A percentile compares a stretch with the other conserved stretches of the same genome.
These are phyloP conservation scores for Eupithecia inturbata DNA, from an alignment of 2,888 invertebrate genomes.

Conservation along the genomic window DNA sequence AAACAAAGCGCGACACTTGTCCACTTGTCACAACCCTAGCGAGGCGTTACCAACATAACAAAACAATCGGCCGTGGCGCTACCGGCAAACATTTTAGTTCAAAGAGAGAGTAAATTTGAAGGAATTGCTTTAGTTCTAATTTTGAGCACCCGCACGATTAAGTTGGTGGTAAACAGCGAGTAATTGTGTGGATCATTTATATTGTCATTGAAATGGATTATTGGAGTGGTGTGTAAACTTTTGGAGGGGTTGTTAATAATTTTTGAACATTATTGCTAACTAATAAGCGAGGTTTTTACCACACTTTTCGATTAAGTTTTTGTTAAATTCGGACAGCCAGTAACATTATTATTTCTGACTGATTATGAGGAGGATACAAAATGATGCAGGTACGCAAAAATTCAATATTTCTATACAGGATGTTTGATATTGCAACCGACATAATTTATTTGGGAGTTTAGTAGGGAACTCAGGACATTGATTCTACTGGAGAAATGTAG, in stretches of 20 bases:
- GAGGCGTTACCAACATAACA: conserved; percentile 13
- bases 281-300: neutral
- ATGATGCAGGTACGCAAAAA: too few relatives aligned
- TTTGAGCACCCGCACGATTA: neutral
- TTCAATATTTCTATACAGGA: too few relatives aligned
- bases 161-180: neutral
- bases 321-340: neutral
- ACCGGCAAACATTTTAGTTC: neutral
- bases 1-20: conserved; percentile 64
- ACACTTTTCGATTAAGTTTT: neutral
- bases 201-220: conserved; percentile 41
- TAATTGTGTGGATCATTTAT: conserved; percentile 47
- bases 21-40: conserved; percentile 51
- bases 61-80: neutral
- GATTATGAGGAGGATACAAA: too few relatives aligned
- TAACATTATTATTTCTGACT: neutral
- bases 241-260: conserved; percentile 3
- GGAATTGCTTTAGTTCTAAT: neutral
- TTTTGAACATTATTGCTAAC: neutral
- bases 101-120: neutral
- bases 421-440: too few relatives aligned
- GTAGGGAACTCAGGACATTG: too few relatives aligned
- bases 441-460: too few relatives aligned
- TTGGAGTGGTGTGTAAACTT: conserved; percentile 40
- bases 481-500: too few relatives aligned